Percentiles rank a stretch among this genome's conserved stretches.
Evolutionary conservation across 2,113 vertebrate genomes (phyloP).

Genomic region (Ibidorhyncha struthersii): DNA sequence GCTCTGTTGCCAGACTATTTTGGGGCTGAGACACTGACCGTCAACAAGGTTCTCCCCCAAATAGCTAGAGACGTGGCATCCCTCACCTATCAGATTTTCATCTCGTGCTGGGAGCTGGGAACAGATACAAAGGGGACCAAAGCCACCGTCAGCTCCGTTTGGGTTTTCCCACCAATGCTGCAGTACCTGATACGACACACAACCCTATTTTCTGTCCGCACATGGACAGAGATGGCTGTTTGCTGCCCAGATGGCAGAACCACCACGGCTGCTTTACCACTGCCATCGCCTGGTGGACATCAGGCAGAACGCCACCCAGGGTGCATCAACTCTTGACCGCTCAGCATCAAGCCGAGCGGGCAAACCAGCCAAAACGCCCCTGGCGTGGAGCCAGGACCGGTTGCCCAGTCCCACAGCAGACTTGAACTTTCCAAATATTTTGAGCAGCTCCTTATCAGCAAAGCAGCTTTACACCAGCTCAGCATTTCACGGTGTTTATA

Average conservation of each 20-base stretch:
- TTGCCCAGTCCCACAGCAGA: not conserved
- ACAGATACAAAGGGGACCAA: not conserved
- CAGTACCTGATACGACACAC: not conserved
- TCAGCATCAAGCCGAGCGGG: not conserved
- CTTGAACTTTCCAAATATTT: not conserved
- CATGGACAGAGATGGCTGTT: not conserved
- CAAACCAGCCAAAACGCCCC: not conserved
- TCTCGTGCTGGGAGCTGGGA: not conserved
- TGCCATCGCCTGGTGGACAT: not conserved
- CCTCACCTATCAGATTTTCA: not conserved
- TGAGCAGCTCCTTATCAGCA: slow-evolving; percentile 27
- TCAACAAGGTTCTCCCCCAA: not conserved
- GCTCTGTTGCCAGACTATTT: not conserved
- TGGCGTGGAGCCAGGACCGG: not conserved
- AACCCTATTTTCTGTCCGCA: not conserved
- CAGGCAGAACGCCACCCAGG: not conserved
- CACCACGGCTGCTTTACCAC: not conserved
- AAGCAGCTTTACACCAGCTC: not conserved
- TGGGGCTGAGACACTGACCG: not conserved
- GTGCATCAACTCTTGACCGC: not conserved
- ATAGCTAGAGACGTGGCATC: not conserved
- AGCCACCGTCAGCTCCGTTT: accelerated
- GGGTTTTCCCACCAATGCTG: not conserved
- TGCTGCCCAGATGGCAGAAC: not conserved
- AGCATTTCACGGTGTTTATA: not conserved